Evolutionary conservation across 2,888 invertebrate genomes (phyloP).

Genomic region (Atrina japonica): DNA sequence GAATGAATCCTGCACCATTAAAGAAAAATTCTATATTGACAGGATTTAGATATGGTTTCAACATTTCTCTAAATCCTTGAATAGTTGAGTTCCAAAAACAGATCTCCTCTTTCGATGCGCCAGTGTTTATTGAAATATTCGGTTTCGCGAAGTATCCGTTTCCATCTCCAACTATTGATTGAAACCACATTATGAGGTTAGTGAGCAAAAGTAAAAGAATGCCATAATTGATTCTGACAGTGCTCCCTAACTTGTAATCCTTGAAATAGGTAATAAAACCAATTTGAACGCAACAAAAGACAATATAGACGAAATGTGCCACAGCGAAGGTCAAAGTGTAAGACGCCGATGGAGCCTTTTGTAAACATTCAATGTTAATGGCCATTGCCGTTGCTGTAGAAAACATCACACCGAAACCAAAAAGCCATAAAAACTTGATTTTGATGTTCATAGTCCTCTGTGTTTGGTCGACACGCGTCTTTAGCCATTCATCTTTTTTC

Average conservation of each 20-base stretch:
- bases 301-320: not conserved
- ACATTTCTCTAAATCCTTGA: not conserved
- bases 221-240: constrained; percentile 13
- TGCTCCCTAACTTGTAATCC: constrained; percentile 8
- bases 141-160: constrained; percentile 1
- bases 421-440: too few species aligned
- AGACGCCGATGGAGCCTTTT: not conserved
- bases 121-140: not conserved
- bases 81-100: constrained; percentile 10
- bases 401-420: too few species aligned
- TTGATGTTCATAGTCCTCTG: too few species aligned
- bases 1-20: not conserved
- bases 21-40: constrained; percentile 8
- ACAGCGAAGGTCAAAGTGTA: too few species aligned
- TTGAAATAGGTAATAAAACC: constrained; percentile 4
- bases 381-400: too few species aligned
- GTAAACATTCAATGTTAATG: too few species aligned
- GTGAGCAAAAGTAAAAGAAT: not conserved
- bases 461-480: too few species aligned
- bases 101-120: not conserved
- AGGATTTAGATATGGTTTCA: constrained; percentile 7
- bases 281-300: constrained; percentile 3
- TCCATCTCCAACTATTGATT: not conserved
- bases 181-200: constrained; percentile 9
- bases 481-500: too few species aligned